phyloP scores from a whole-genome alignment of 2,888 invertebrate species.

The Abrostola triplasia region DNA sequence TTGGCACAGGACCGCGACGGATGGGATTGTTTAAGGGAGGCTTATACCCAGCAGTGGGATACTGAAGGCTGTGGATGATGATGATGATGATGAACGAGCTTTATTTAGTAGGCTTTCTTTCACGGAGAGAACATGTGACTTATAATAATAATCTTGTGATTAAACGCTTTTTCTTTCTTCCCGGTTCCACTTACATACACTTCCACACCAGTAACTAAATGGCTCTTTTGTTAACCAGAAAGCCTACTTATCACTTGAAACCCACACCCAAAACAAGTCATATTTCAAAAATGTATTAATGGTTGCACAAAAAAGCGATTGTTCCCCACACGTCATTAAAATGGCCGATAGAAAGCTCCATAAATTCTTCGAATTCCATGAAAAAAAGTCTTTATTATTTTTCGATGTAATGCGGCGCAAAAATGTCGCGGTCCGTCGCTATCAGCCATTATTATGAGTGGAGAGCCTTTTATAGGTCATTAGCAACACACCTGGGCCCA shows the following conservation, averaged over 20 bases:
- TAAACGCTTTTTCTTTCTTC: too few species aligned
- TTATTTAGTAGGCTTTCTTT: too few species aligned
- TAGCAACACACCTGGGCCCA: neutral
- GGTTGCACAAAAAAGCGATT: neutral
- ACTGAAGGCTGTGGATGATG: too few species aligned
- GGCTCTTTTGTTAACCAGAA: too few species aligned
- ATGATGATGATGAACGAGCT: too few species aligned
- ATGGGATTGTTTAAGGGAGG: too few species aligned
- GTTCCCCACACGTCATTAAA: conserved; percentile 17
- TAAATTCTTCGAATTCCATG: conserved; percentile 21
- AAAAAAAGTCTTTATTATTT: conserved; percentile 36
- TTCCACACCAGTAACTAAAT: too few species aligned
- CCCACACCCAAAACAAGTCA: neutral
- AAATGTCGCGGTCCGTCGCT: neutral
- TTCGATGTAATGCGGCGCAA: conserved; percentile 13
- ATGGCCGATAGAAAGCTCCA: conserved; percentile 9
- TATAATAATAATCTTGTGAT: too few species aligned
- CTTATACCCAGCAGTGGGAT: too few species aligned
- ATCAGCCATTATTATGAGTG: conserved; percentile 8
- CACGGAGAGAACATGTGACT: too few species aligned
- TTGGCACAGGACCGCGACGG: too few species aligned
- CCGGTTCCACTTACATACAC: too few species aligned
- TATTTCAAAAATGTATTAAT: conserved; percentile 1
- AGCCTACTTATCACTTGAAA: neutral
- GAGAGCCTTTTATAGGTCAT: conserved; percentile 15